These are phyloP conservation scores for Cenopis cana DNA, from an alignment of 2,888 invertebrate species.

Conservation along the genomic window DNA sequence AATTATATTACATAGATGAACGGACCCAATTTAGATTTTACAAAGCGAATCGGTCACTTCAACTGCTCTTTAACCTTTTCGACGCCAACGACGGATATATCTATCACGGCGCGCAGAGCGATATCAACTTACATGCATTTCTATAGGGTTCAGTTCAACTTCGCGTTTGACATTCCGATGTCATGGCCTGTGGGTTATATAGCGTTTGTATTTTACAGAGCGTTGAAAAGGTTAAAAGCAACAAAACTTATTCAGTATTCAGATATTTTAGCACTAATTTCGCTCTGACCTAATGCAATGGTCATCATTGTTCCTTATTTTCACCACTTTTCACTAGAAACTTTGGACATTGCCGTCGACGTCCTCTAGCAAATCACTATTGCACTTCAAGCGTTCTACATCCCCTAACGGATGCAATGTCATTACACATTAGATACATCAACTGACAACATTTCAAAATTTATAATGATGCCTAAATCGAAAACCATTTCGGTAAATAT, in stretches of 20 bases:
- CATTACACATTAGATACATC: not conserved
- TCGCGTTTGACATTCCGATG: too few species aligned
- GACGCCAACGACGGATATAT: too few species aligned
- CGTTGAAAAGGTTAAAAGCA: too few species aligned
- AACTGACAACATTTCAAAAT: too few species aligned
- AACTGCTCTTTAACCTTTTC: not conserved
- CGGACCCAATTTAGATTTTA: not conserved
- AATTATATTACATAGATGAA: constrained; percentile 25
- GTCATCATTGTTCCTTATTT: not conserved
- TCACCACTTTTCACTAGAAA: not conserved
- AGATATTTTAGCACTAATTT: not conserved
- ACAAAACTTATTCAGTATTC: too few species aligned
- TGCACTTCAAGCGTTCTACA: not conserved
- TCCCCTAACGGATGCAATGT: not conserved
- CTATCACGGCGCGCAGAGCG: too few species aligned
- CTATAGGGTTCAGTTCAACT: too few species aligned
- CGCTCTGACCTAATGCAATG: not conserved
- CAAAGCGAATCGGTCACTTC: not conserved
- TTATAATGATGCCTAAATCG: too few species aligned
- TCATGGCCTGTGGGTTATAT: too few species aligned
- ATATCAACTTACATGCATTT: too few species aligned
- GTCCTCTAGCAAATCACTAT: not conserved
- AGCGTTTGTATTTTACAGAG: too few species aligned
- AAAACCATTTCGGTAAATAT: too few species aligned
- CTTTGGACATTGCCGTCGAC: not conserved